Evolutionary conservation across 2,797 vertebrate genomes (phyloP), one percentile per base, ranked within the genome.

Genomic region (Manis crassicaudata): DNA sequence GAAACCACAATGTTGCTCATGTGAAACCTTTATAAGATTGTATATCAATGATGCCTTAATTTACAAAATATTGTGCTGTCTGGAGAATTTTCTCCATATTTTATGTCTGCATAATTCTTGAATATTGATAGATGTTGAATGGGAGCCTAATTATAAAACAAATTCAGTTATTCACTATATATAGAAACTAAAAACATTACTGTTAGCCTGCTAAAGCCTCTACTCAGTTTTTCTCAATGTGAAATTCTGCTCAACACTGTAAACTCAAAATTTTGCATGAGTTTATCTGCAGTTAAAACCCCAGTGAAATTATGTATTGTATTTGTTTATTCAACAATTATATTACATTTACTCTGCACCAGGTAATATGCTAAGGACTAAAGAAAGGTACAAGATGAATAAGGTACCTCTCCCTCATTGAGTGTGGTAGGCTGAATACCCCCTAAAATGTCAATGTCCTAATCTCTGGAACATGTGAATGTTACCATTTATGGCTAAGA

Each of bases 211-310:
- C 50, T 80, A 93, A 67, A 50, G 21, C 37, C 27, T 52, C 56
- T 79, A 29, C 23, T 94, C 54, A 46, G 12, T 83, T 52, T 89
- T 92, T 94, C 60, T 94, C 43, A 81, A 4, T 63, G 35, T 8
- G n/a, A 10, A 93, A 89, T 43, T 77, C 32, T 93, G 29, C 21
- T 75, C 23, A 93, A 89, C 52, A 77, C 35, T 82, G 1, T 76
- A n/a, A 87, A 70, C 37, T 90, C 68, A 83, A 16, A 86, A 14
- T 90, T 88, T 92, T 92, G 12, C 17, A 52, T 89, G 65, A 80
- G 9, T 89, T 73, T 65, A 32, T 81, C 37, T 63, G 0, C 3
- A 37, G 1, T 50, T 88, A 50, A 81, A 77, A 25, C 58, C 18
- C 94, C 52, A 11, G 17, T 37, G 50, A 94, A 93, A 21, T 85